Conservation (phyloP, 2,113 vertebrate genomes). For the Notarius lentiginosus region DNA sequence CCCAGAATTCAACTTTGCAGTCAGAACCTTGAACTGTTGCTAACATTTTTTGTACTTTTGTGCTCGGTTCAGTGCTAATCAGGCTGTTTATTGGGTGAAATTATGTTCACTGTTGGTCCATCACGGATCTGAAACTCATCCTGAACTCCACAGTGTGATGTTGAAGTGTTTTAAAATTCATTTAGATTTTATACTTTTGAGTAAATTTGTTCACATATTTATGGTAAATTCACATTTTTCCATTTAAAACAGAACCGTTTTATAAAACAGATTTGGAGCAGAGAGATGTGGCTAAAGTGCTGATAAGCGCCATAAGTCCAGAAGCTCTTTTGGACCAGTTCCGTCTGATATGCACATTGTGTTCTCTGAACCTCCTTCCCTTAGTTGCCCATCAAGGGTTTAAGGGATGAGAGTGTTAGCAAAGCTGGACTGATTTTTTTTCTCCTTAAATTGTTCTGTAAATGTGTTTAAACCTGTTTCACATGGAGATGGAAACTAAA, state of each 20-base stretch:
- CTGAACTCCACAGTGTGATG: too few species aligned
- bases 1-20: too few species aligned
- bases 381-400: neutral
- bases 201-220: neutral
- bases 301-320: neutral
- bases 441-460: neutral
- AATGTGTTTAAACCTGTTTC: neutral
- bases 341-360: neutral
- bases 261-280: neutral
- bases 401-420: neutral
- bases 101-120: too few species aligned
- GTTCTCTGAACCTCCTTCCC: neutral
- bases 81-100: neutral
- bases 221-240: neutral
- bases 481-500: neutral
- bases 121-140: too few species aligned
- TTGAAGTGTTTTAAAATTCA: too few species aligned
- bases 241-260: neutral
- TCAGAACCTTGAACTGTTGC: too few species aligned
- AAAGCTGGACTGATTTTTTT: neutral
- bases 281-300: neutral
- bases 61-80: neutral
- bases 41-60: neutral
- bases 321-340: neutral
- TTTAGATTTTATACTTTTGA: too few species aligned